Conservation (phyloP, 2,888 invertebrate species). For the Andricus quercusramuli region DNA sequence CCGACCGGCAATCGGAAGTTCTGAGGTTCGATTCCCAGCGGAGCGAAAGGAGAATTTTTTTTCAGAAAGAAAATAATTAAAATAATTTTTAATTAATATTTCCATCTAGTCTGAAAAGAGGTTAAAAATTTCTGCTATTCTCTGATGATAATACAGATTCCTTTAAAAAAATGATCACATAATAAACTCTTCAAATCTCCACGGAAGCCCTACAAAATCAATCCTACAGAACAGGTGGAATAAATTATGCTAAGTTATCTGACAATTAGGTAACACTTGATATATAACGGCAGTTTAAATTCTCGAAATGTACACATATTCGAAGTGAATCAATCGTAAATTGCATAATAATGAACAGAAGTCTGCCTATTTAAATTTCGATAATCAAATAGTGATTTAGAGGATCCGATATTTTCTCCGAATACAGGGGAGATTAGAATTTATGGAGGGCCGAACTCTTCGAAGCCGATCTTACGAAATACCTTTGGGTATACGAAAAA, state of each 20-base stretch:
- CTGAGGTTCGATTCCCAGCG: too few species aligned
- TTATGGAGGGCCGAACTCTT: conserved; percentile 1
- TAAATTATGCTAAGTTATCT: conserved; percentile 2
- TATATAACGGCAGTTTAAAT: background rate
- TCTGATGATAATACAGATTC: too few species aligned
- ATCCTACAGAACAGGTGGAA: background rate
- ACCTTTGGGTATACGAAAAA: background rate
- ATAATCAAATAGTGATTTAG: conserved; percentile 32
- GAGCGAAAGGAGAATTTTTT: too few species aligned
- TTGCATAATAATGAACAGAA: conserved; percentile 13
- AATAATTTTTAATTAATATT: too few species aligned
- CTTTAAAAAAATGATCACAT: background rate
- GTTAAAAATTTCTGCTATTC: too few species aligned
- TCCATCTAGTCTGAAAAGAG: too few species aligned
- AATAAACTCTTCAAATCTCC: background rate
- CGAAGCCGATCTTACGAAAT: conserved; percentile 8
- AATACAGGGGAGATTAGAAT: conserved; percentile 8
- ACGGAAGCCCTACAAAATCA: background rate
- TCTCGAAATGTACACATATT: background rate
- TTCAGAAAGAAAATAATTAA: too few species aligned
- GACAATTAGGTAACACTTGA: background rate
- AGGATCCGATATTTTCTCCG: conserved; percentile 22
- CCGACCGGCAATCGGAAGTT: too few species aligned
- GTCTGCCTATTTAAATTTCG: background rate
- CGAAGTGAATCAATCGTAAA: background rate